Evolutionary conservation across 1,140 invertebrate species (phyloP), one percentile per base, ranked within the genome.

Genomic region (Dendrolimus punctatus): DNA sequence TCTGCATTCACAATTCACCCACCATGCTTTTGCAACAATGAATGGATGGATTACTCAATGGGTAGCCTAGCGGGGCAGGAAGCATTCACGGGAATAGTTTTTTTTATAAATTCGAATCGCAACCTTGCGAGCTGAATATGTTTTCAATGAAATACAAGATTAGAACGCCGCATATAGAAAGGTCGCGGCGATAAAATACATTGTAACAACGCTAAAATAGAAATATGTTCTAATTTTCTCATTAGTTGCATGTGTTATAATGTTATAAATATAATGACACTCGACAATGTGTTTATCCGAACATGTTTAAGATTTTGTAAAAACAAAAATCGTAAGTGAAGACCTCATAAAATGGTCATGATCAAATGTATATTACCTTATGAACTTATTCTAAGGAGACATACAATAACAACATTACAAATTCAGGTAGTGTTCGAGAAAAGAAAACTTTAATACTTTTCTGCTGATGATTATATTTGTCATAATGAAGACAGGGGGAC

Each of bases 1-100:
- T 23, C 23, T 23, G 39, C 48, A 46, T 51, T 48, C 48, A 58
- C 60, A 63, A 60, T 66, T 23, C 23, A 23, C 23, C 23, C 23
- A 23, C 23, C 55, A 65, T 49, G 48, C 53, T 56, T 48, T 58
- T 60, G 55, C 57, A 55, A 49, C 45, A 40, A 47, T 61, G 51
- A 65, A 65, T 61, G 62, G 47, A 55, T 47, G 46, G 56, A 46
- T 42, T 48, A 51, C 48, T 51, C 49, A 46, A 51, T 49, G 48
- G 48, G 6, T 45, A 55, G 53, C 49, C 50, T 8, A 36, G 53
- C 42, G 38, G 42, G 36, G n/a, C 43, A 36, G 42, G 38, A 23
- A 23, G 23, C 23, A 3, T 23, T 51, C 50, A 51, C 8, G 9
- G 42, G 9, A 23, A 8, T 39, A 36, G 9, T 50, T 50, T 41